Percentiles rank a stretch among this genome's conserved stretches.
Conservation (phyloP, 64 coral and sea anemone species). For the Trachythela sp. region DNA sequence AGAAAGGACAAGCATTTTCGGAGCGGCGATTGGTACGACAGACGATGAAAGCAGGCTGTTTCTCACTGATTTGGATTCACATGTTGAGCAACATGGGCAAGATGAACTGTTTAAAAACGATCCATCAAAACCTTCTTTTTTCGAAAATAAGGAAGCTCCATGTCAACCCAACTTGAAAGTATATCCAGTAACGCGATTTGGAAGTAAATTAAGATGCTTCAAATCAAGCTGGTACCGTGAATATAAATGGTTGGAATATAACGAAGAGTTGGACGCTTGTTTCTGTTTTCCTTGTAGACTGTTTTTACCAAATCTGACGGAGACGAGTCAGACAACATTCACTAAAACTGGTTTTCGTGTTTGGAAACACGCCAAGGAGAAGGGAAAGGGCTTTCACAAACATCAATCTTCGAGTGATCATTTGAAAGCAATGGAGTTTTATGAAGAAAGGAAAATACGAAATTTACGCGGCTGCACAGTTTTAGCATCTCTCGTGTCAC, state of each 20-base stretch:
- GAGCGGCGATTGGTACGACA: background rate
- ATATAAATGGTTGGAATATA: slow-evolving; percentile 21
- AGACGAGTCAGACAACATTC: background rate
- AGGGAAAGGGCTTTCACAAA: slow-evolving; percentile 3
- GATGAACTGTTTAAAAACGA: background rate
- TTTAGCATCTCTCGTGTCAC: slow-evolving; percentile 1
- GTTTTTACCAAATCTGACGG: slow-evolving; percentile 12
- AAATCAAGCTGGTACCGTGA: background rate
- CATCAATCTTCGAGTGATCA: slow-evolving; percentile 1
- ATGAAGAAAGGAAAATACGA: slow-evolving; percentile 7
- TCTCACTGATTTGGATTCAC: background rate
- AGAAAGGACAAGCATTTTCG: background rate
- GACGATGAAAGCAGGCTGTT: background rate
- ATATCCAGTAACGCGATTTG: slow-evolving; percentile 20
- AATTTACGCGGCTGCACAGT: background rate
- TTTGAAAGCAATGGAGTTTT: background rate
- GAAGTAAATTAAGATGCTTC: slow-evolving; percentile 16
- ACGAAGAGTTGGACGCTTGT: slow-evolving; percentile 17
- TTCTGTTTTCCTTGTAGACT: slow-evolving; percentile 7
- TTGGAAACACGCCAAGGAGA: background rate
- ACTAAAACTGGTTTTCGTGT: slow-evolving; percentile 18
- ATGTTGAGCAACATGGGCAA: background rate
- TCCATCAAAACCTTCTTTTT: background rate
- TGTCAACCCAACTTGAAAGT: slow-evolving; percentile 12
- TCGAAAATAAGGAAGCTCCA: slow-evolving; percentile 7